Base-by-base conservation (phyloP, 2,888 invertebrate species). In the Acronicta aceris region DNA sequence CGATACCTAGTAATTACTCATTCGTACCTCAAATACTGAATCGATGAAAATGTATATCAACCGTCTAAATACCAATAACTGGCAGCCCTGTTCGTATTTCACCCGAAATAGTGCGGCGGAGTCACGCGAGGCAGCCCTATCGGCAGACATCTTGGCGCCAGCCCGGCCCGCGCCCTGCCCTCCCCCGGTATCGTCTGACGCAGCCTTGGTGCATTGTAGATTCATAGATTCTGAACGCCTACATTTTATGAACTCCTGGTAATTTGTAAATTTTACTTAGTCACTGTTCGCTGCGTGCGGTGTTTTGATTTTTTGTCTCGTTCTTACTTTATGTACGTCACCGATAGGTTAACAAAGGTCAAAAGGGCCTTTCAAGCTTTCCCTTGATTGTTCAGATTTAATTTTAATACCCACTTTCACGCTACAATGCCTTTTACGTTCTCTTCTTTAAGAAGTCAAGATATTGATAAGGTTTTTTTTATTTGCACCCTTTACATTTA, bases 61-160 rank as follows among this genome's bases (percentile, higher is more conserved):
- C 59, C 57, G 53, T 53, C 71, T 70, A 71, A 73, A 75, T 69
- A 71, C 73, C 64, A 71, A 69, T 74, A 69, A 61, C 69, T 60
- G 74, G 68, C 77, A 83, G 27, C 83, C 81, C 81, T 80, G 61
- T 74, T 66, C 72, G 73, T 76, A 76, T 74, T 79, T 76, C 54
- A 75, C 78, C 77, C 79, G 66, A 85, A 85, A 84, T 79, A 78
- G 80, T 63, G 59, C 61, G 36, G 45, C 47, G 61, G 73, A 76
- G 83, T 83, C 88, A 88, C 88, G 88, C 88, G 78, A 88, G 72
- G 54, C 83, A 79, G 75, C 83, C 79, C 85, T 89, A 89, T 89
- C 89, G 74, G 82, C 78, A 89, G 89, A 86, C 89, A 89, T 89
- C 89, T 83, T 69, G 89, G 86, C 89, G 88, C 86, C 87, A 33